A percentile compares a stretch with the other conserved stretches of the same genome.
phyloP scores from a whole-genome alignment of 2,888 invertebrate genomes.

The Erpobdella octoculata region DNA sequence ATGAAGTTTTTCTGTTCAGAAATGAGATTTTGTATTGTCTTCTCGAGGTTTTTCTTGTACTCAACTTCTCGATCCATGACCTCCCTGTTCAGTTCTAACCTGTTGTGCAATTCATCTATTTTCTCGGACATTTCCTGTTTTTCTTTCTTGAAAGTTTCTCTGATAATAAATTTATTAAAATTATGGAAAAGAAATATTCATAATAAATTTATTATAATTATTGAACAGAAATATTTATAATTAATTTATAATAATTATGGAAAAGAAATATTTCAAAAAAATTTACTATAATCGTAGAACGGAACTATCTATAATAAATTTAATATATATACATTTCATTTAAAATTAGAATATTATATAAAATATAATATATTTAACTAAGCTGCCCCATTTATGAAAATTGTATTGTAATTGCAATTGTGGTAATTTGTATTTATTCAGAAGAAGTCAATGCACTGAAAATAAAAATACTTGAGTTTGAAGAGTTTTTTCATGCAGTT shows the following conservation, averaged over 20 bases:
- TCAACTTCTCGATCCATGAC: conserved; percentile 23
- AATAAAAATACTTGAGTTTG: conserved; percentile 24
- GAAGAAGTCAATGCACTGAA: background rate
- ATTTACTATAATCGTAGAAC: no score
- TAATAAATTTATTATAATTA: no score
- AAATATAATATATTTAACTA: no score
- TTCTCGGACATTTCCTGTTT: conserved; percentile 26
- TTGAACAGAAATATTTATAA: no score
- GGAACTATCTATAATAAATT: no score
- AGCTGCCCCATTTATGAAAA: no score
- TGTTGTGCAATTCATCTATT: conserved; percentile 27
- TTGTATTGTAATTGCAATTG: no score
- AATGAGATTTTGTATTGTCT: conserved; percentile 28
- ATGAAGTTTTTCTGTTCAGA: conserved; percentile 20
- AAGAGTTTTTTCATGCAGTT: conserved; percentile 30
- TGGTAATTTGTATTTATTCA: no score
- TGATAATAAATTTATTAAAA: background rate
- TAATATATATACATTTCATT: background rate
- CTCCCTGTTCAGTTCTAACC: conserved; percentile 21
- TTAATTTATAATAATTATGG: no score
- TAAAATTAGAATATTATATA: background rate
- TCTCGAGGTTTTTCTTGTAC: conserved; percentile 31
- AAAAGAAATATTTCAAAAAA: no score
- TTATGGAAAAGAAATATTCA: background rate
- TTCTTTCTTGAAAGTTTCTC: conserved; percentile 28